Conservation (phyloP, 2,888 invertebrate genomes). For the Melinaea menophilus region DNA sequence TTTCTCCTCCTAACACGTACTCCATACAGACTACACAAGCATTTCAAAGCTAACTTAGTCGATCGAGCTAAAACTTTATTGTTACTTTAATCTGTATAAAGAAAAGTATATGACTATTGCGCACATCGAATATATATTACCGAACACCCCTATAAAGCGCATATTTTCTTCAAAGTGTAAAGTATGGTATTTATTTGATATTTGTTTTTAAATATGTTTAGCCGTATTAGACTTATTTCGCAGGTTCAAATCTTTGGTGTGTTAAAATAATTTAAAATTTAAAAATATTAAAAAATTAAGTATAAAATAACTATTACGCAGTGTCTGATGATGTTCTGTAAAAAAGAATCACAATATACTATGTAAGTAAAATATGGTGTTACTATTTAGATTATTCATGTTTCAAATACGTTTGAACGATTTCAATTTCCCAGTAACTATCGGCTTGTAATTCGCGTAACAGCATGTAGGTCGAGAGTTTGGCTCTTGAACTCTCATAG, state of each 20-base stretch:
- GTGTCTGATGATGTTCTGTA: too few species aligned
- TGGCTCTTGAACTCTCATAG: slow-evolving; percentile 19
- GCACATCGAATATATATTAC: too few species aligned
- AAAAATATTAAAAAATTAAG: too few species aligned
- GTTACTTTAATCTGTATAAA: neutral
- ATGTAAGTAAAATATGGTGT: neutral
- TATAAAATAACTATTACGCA: too few species aligned
- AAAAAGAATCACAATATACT: too few species aligned
- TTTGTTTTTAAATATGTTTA: too few species aligned
- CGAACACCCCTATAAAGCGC: too few species aligned
- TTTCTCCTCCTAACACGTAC: neutral
- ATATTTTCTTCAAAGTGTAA: too few species aligned
- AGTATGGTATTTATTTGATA: too few species aligned
- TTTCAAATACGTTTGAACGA: slow-evolving; percentile 4
- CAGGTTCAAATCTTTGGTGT: too few species aligned
- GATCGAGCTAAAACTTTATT: neutral
- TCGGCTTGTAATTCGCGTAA: slow-evolving; percentile 1
- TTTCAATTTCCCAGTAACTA: slow-evolving; percentile 5
- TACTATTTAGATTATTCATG: neutral
- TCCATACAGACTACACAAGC: neutral
- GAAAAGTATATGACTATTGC: neutral
- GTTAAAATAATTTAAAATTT: too few species aligned
- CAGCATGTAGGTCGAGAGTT: slow-evolving; percentile 7
- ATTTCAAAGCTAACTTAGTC: slow-evolving; percentile 3
- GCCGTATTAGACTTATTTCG: too few species aligned